phyloP scores from a whole-genome alignment of 2,113 vertebrate species.

The Lepisosteus osseus region DNA sequence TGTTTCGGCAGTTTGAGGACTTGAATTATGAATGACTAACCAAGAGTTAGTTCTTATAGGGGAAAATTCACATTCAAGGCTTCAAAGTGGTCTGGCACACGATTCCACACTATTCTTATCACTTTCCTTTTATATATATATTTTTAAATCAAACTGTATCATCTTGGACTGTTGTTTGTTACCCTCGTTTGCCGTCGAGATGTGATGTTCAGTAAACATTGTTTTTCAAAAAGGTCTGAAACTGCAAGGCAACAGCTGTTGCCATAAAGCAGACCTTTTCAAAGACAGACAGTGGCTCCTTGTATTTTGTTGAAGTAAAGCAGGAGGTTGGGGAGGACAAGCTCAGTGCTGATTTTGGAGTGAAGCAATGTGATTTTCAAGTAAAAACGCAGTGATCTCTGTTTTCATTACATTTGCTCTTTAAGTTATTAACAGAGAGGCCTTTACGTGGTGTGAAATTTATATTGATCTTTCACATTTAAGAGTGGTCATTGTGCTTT shows the following conservation, averaged over 20 bases:
- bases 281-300: constrained; percentile 1
- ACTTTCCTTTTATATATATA: neutral
- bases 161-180: neutral
- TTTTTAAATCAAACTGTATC: neutral
- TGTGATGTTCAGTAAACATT: neutral
- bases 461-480: too few relatives aligned
- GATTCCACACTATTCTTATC: neutral
- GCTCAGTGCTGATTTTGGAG: too few relatives aligned
- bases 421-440: too few relatives aligned
- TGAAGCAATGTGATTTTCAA: too few relatives aligned
- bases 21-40: neutral
- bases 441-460: too few relatives aligned
- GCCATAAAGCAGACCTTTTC: constrained; percentile 1
- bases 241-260: neutral
- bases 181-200: neutral
- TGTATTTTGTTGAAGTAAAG: constrained; percentile 5
- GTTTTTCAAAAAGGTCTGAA: constrained; percentile 1
- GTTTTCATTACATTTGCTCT: too few relatives aligned
- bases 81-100: neutral
- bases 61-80: neutral
- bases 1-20: constrained; percentile 1
- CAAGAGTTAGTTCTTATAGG: neutral
- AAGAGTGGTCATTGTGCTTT: too few relatives aligned
- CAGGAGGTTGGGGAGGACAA: too few relatives aligned
- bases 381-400: too few relatives aligned